phyloP scores from a whole-genome alignment of 2,888 invertebrate genomes.

The Philonicus albiceps region DNA sequence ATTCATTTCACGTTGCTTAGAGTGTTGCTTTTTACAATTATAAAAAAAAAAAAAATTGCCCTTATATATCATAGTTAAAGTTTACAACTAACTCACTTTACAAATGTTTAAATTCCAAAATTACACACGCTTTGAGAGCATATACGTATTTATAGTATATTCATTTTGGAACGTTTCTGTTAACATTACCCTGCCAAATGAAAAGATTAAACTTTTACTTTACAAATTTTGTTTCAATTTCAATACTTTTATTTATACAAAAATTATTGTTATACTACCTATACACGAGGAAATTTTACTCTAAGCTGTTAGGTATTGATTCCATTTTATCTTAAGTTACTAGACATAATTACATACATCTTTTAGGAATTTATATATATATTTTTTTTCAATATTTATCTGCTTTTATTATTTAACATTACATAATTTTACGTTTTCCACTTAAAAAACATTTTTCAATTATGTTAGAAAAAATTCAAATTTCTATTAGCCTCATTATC shows the following conservation, averaged over 20 bases:
- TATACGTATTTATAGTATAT: background rate
- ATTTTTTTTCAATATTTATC: background rate
- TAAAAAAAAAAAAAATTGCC: background rate
- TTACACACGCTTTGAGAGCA: background rate
- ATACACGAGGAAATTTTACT: background rate
- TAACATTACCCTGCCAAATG: constrained; percentile 12
- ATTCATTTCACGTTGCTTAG: background rate
- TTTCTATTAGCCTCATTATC: constrained; percentile 35
- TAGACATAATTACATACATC: background rate
- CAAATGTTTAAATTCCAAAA: constrained; percentile 12
- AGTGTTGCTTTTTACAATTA: background rate
- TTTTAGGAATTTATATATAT: background rate
- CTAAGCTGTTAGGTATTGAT: background rate
- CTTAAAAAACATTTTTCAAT: background rate
- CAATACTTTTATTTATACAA: background rate
- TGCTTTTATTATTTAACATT: background rate
- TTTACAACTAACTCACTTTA: background rate
- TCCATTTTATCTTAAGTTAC: background rate
- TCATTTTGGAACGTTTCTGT: constrained; percentile 5
- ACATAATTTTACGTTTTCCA: background rate
- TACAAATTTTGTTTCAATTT: background rate
- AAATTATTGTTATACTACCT: background rate
- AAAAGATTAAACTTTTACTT: background rate
- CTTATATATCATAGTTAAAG: background rate
- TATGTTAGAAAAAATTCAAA: background rate